Evolutionary conservation across 2,113 vertebrate species (phyloP), one percentile per base, ranked within the genome.

Genomic region (Heterotis niloticus): DNA sequence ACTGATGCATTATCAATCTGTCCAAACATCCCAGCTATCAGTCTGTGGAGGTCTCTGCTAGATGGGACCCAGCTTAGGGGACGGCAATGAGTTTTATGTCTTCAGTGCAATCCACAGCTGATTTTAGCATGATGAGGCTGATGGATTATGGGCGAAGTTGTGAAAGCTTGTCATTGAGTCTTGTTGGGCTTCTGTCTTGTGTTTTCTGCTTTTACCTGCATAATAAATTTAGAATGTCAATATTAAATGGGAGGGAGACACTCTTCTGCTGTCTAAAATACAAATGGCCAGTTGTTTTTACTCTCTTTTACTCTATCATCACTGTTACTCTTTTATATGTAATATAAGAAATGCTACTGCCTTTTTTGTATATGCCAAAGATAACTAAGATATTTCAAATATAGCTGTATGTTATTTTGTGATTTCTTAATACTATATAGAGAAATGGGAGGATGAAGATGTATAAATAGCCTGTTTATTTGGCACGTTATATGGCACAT

Each of bases 131-230:
- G 23, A 74, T 17, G 54, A 74, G 23, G 24, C 54, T 74, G 54
- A 24, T 54, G 26, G 20, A 13, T 57, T 24, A 17, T 17, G 9
- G n/a, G 54, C 14, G 57, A 56, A 74, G n/a, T 24, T 74, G 71
- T 51, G 18, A 74, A n/a, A 59, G 1, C 14, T 24, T 74, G 54
- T 62, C 62, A 75, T 75, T 75, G 62, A 75, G 59, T 74, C 52
- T 54, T 4, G 5, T 4, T 57, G 71, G 54, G 7, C 26, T 23
- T 7, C 71, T 10, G 7, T 44, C 34, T 44, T 44, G 34, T 44
- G 3, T 44, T 44, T 44, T 7, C 34, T 44, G 34, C 34, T 44
- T 44, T 44, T 44, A 44, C 34, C 34, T 44, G 34, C 3, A 44
- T 44, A 44, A 44, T 44, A 44, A 44, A 44, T 44, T 44, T 64